phyloP scores from a whole-genome alignment of 2,113 vertebrate species.

The Sula dactylatra region DNA sequence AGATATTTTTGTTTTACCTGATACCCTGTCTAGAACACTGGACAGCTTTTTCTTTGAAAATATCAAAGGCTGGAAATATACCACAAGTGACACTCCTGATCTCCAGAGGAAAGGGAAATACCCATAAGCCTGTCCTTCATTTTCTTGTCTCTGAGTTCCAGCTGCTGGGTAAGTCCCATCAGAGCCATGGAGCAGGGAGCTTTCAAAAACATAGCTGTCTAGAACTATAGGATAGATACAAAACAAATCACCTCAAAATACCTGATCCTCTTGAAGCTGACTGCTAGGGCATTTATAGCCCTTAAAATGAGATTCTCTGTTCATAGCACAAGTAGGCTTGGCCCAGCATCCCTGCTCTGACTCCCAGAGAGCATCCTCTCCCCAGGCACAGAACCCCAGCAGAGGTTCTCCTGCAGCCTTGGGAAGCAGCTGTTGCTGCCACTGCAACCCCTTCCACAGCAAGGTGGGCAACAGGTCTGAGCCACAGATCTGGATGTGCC shows the following conservation, averaged over 20 bases:
- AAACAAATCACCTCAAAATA: neutral
- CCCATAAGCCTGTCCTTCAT: neutral
- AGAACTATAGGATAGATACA: neutral
- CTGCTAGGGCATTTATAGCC: neutral
- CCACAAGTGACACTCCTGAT: neutral
- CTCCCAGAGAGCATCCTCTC: neutral
- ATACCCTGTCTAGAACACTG: neutral
- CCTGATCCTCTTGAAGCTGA: neutral
- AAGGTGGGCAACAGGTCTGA: neutral
- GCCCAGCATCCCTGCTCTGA: neutral
- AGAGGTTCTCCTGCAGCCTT: neutral
- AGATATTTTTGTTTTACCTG: neutral
- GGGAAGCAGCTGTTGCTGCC: neutral
- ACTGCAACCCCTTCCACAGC: neutral
- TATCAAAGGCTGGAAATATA: neutral
- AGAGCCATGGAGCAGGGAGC: neutral
- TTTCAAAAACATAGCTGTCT: neutral
- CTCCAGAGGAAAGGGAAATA: neutral
- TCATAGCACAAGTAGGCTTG: neutral
- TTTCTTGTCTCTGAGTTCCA: neutral
- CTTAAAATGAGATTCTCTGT: neutral
- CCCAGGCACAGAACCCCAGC: neutral
- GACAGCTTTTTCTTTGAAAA: neutral
- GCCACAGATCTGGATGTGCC: neutral
- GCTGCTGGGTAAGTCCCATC: neutral